Evolutionary conservation across 2,113 vertebrate genomes (phyloP).

Genomic region (Phodopus roborovskii): DNA sequence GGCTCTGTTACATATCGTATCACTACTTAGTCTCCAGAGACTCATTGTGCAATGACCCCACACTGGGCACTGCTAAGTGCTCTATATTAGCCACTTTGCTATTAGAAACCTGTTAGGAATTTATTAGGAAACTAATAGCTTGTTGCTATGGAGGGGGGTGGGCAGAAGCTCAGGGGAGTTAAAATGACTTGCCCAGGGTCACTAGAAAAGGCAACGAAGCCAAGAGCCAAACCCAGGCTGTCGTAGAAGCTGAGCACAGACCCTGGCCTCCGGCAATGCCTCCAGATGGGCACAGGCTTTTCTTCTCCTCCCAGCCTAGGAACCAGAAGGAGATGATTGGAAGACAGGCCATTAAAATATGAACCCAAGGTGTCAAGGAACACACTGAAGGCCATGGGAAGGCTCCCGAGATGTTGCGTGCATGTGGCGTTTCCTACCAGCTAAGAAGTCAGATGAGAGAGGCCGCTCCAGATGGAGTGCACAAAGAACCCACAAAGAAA

Average conservation of each 20-base stretch:
- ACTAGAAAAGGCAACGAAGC: not conserved
- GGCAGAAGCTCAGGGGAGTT: not conserved
- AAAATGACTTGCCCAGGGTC: constrained; percentile 8
- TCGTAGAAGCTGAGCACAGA: not conserved
- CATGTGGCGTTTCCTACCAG: not conserved
- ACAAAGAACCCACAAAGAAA: not conserved
- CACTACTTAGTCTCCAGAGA: not conserved
- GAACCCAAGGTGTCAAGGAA: not conserved
- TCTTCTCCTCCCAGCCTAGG: not conserved
- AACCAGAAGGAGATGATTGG: not conserved
- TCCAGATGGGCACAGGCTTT: not conserved
- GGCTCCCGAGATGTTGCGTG: not conserved
- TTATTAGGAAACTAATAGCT: too few relatives aligned
- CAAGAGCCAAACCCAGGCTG: not conserved
- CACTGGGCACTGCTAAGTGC: not conserved
- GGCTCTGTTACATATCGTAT: not conserved
- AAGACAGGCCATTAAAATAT: not conserved
- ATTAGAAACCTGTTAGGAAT: too few relatives aligned
- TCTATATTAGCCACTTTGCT: not conserved
- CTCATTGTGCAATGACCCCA: not conserved
- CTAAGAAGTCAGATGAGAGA: not conserved
- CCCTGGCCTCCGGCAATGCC: not conserved
- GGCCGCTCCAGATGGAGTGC: not conserved
- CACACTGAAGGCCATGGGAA: not conserved
- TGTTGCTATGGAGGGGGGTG: not conserved